These are phyloP conservation scores for Shinisaurus crocodilurus DNA, from an alignment of 2,113 vertebrate genomes.

Conservation along the genomic window DNA sequence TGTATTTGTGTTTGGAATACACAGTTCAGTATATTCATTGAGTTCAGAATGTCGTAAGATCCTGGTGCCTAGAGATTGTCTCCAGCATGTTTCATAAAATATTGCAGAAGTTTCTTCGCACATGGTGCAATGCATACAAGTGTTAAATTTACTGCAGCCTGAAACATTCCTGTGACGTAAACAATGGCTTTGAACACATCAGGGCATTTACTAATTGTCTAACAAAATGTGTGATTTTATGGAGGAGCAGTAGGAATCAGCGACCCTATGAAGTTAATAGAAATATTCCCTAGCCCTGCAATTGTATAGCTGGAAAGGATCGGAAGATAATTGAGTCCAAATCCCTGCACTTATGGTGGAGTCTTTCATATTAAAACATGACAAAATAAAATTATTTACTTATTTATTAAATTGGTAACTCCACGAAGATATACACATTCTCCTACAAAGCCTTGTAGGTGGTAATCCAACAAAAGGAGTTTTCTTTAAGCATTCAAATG, in stretches of 20 bases:
- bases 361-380: not conserved
- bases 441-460: too few relatives aligned
- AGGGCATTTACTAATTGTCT: not conserved
- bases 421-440: too few relatives aligned
- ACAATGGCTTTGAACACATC: not conserved
- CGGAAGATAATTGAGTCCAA: not conserved
- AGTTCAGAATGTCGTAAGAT: conserved; percentile 32
- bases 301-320: not conserved
- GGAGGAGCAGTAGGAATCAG: not conserved
- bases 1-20: not conserved
- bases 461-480: too few relatives aligned
- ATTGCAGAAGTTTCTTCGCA: not conserved
- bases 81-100: not conserved
- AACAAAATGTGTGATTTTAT: not conserved
- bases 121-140: too few relatives aligned
- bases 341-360: not conserved
- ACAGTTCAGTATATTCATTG: conserved; percentile 41
- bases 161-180: not conserved
- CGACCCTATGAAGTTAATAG: not conserved
- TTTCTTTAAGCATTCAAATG: too few relatives aligned
- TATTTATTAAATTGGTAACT: too few relatives aligned
- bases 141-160: not conserved
- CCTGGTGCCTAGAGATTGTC: conserved; percentile 22
- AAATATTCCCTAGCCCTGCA: not conserved
- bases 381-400: not conserved